Base-by-base conservation (phyloP, 2,797 vertebrate genomes). In the Sardinella longiceps region DNA sequence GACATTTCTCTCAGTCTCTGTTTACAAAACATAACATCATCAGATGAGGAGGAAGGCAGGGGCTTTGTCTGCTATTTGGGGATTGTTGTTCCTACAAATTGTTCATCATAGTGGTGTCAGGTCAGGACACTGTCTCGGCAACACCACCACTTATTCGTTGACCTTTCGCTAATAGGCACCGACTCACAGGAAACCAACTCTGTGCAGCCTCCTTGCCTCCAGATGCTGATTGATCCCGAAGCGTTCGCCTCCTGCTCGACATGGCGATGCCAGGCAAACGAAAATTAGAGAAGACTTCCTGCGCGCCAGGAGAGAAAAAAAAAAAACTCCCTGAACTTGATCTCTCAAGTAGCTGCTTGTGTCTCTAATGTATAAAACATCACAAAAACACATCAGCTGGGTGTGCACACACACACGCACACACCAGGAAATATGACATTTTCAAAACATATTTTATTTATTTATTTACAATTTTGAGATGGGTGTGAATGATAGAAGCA, bases 401-500 rank as follows among this genome's bases (percentile, higher is more conserved):
- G n/a, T n/a, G 12, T 25, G 14, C 14, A 12, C 60, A 51, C 11
- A 51, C 50, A 45, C 43, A 45, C 43, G 7, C 43, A 45, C 7
- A 33, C 66, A 77, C 53, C 53, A 74, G 66, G 30, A 74, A 74
- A 37, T 74, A 39, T 74, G 30, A 74, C 66, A 66, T 88, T 93
- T 91, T 92, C 87, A 87, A 80, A 90, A 93, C 90, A 87, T 89
- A 1, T 87, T 85, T 86, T 70, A 23, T 43, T 43, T 43, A 43
- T 37, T 77, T 43, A 39, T 77, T 77, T 77, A 20, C 70, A 23
- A 77, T 77, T 39, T 43, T 77, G 20, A 18, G 37, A 77, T 39
- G 37, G 25, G 18, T 20, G 33, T 77, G 18, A 77, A 43, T 77
- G 33, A 77, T 53, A 18, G 33, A 37, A 7, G 70, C 20, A 1